Evolutionary conservation across 2,113 vertebrate genomes (phyloP).

Genomic region (Semicossyphus pulcher): DNA sequence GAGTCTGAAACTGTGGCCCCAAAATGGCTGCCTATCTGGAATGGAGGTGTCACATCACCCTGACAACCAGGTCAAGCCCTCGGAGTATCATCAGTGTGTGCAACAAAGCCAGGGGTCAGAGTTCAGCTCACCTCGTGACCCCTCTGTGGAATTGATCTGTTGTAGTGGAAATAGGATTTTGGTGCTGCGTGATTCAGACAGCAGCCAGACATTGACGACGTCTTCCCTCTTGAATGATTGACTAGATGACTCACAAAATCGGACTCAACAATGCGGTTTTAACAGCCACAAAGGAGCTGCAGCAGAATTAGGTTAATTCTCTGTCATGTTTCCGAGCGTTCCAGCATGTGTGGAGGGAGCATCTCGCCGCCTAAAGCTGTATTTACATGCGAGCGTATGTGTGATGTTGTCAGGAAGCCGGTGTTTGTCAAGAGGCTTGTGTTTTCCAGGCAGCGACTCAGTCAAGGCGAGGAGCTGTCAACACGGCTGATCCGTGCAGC

Average conservation of each 20-base stretch:
- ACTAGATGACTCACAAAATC: slow-evolving; percentile 36
- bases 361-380: slow-evolving; percentile 22
- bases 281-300: slow-evolving; percentile 14
- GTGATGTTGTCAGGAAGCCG: slow-evolving; percentile 49
- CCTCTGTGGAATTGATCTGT: slow-evolving; percentile 72
- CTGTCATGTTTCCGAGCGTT: background rate
- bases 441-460: slow-evolving; percentile 64
- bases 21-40: slow-evolving; percentile 71
- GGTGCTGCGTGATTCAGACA: slow-evolving; percentile 57
- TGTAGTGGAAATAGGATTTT: slow-evolving; percentile 75
- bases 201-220: slow-evolving; percentile 23
- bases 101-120: slow-evolving; percentile 68
- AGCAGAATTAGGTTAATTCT: slow-evolving; percentile 41
- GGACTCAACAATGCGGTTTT: slow-evolving; percentile 22
- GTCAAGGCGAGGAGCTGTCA: slow-evolving; percentile 70
- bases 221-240: slow-evolving; percentile 57
- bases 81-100: slow-evolving; percentile 66
- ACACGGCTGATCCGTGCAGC: slow-evolving; percentile 62
- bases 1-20: slow-evolving; percentile 57
- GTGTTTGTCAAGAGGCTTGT: slow-evolving; percentile 62
- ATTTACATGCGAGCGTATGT: slow-evolving; percentile 35
- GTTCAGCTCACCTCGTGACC: slow-evolving; percentile 63
- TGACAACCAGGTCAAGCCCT: slow-evolving; percentile 75
- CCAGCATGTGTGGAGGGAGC: slow-evolving; percentile 14
- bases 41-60: slow-evolving; percentile 75